Evolutionary conservation across 2,113 vertebrate species (phyloP), one percentile per base, ranked within the genome.

Genomic region (Protomyctophum bolini): DNA sequence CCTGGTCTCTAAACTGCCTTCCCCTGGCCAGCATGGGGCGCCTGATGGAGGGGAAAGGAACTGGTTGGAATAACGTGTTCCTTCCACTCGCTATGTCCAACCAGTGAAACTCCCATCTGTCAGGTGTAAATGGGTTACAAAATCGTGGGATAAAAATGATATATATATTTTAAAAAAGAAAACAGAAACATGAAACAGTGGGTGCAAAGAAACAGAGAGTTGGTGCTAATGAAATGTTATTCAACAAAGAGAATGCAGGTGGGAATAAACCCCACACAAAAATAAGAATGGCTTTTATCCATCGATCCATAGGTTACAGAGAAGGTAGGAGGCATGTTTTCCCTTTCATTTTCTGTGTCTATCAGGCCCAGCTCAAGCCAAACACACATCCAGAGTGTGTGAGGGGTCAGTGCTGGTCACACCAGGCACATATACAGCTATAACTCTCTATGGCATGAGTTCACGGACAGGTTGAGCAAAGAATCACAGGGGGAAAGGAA

Each of bases 191-290:
- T 29, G 62, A 81, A 83, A 76, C 52, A 45, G 58, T 11, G 51
- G 15, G 65, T 70, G 67, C 65, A 56, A 65, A 73, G 72, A 6
- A 50, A 9, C 51, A 78, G 51, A 69, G 57, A 69, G 63, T 58
- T 66, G 65, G 63, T 80, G 67, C 80, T 80, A 76, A 79, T 72
- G 76, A 79, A 81, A 85, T 48, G 10, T 55, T 61, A 67, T 60
- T 71, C 72, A 61, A 70, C 68, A 75, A 81, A 77, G 68, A 65
- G 58, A 54, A 79, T 66, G 68, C 12, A 51, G 59, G 48, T 54
- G 47, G 33, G 33, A 69, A 66, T 68, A 77, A 71, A 68, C 65
- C 41, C 63, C 59, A 52, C 33, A 60, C 41, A 74, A 63, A 81
- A 75, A 54, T 77, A 52, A 72, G 79, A 85, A 69, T 71, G 70